Evolutionary conservation across 2,888 invertebrate species (phyloP), one percentile per base, ranked within the genome.

Genomic region (Chymomyza caudatula): DNA sequence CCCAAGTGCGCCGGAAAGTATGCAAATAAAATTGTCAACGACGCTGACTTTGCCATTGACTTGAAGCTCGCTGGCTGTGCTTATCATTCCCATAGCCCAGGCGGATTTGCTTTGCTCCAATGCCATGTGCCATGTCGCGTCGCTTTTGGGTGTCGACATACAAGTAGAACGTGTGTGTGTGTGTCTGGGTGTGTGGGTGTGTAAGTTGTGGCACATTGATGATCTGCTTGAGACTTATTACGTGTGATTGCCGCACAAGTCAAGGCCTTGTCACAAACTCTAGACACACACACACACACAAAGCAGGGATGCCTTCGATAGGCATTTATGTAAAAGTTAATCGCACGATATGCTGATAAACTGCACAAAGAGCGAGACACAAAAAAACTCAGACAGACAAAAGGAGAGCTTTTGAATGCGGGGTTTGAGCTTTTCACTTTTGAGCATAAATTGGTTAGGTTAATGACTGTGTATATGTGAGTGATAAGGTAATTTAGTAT

Each of bases 21-120:
- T 74, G 74, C 74, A 74, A 74, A 74, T 74, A 74, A 74, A 74
- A 74, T 74, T 74, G 74, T 74, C 74, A 74, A 74, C 71, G 71
- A 61, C 59, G 44, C 59, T 13, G 49, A 37, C 29, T 51, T 51
- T 51, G 51, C 51, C 22, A 49, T 49, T 49, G 49, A 15, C 8
- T 61, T 58, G 64, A 19, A 15, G 44, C 47, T 47, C 17, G 5
- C 47, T 47, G 17, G 11, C 29, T 37, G n/a, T n/a, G n/a, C 29
- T 37, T 37, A 37, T 11, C 11, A 25, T 25, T 25, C 5, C 25
- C 6, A 25, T 25, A 6, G 25, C 25, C 25, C 25, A 25, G 25
- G 25, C 25, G 25, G 22, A 13, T 19, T 51, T 51, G 51, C 22
- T 17, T n/a, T 11, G 11, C 52, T 52, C 4, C 8, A n/a, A 56